These are phyloP conservation scores for Morbakka virulenta DNA, from an alignment of 30 jellyfish, hydroid and myxozoan genomes.

Conservation along the genomic window DNA sequence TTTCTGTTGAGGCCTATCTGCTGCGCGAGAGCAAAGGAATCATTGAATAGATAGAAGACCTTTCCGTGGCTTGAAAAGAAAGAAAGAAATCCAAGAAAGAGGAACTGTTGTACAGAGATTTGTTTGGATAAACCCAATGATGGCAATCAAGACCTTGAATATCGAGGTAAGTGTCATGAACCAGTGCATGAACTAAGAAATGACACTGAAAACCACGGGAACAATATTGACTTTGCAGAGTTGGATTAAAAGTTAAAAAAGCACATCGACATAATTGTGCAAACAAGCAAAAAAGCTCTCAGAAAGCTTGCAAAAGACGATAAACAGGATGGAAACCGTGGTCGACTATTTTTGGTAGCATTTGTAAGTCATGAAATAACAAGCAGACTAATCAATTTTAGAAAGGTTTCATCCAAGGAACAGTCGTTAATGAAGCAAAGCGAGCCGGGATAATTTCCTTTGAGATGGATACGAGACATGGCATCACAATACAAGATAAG, in stretches of 20 bases:
- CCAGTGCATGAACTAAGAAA: conserved; percentile 22
- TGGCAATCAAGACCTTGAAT: conserved; percentile 24
- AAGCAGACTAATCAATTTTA: conserved; percentile 4
- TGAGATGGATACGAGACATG: too few species aligned
- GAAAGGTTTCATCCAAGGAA: conserved; percentile 13
- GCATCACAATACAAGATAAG: too few species aligned
- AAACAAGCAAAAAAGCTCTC: conserved; percentile 16
- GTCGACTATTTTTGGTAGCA: too few species aligned
- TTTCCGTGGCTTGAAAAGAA: too few species aligned
- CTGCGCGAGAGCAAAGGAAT: neutral
- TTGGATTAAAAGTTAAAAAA: too few species aligned
- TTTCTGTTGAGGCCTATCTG: conserved; percentile 23
- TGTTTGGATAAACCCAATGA: too few species aligned
- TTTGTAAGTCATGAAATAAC: too few species aligned
- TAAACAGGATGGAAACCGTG: conserved; percentile 1
- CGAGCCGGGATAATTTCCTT: too few species aligned
- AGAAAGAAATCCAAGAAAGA: too few species aligned
- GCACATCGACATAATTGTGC: too few species aligned
- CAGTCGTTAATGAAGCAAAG: neutral
- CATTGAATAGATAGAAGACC: neutral
- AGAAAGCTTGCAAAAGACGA: conserved; percentile 3
- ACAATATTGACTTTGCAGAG: conserved; percentile 22
- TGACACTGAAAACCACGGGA: neutral
- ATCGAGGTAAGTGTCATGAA: conserved; percentile 24
- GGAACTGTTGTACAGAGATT: too few species aligned